Conservation (phyloP, 2,113 vertebrate species). For the Platysternon megacephalum region DNA sequence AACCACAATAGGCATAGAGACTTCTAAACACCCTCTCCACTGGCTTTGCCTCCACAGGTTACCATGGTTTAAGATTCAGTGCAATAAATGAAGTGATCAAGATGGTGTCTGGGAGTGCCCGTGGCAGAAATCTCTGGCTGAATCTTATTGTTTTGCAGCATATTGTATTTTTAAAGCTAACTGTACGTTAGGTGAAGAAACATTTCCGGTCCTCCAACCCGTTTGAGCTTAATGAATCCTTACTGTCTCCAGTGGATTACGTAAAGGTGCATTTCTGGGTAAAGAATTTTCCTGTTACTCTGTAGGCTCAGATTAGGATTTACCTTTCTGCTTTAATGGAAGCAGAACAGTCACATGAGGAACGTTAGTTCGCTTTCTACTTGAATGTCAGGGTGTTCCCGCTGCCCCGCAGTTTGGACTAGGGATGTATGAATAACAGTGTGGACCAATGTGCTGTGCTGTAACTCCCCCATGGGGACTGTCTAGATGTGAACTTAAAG, state of each 20-base stretch:
- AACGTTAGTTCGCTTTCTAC: neutral
- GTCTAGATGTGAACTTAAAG: neutral
- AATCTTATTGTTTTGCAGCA: neutral
- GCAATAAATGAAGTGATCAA: neutral
- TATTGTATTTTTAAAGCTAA: neutral
- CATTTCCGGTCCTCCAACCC: neutral
- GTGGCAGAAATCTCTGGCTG: neutral
- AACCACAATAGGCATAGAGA: neutral
- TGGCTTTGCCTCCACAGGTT: neutral
- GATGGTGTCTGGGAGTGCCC: neutral
- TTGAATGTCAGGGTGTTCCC: rapidly evolving
- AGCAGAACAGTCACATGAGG: neutral
- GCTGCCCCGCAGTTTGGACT: no score
- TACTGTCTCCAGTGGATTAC: neutral
- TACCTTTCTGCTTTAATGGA: neutral
- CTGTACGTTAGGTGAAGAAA: neutral
- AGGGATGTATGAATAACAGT: neutral
- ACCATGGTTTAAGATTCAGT: neutral
- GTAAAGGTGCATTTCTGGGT: neutral
- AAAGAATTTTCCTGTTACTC: neutral
- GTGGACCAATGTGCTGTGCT: neutral
- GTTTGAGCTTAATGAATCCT: neutral
- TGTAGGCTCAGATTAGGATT: neutral
- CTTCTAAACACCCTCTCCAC: neutral
- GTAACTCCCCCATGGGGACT: neutral